A percentile compares a stretch with the other conserved stretches of the same genome.
Evolutionary conservation across 2,113 vertebrate genomes (phyloP).

Genomic region (Pelusios castaneus): DNA sequence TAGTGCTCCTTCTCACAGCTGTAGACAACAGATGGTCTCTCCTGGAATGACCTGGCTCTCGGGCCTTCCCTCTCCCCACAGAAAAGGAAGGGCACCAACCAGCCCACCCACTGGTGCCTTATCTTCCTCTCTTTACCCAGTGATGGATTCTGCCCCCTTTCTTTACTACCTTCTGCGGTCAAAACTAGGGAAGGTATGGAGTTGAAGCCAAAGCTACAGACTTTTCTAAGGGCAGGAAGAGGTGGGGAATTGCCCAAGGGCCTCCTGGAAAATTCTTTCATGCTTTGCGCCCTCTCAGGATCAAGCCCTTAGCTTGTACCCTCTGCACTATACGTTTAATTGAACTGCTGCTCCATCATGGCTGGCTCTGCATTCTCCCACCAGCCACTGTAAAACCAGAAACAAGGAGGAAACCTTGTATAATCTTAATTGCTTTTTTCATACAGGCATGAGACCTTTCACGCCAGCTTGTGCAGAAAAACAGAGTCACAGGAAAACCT

Average conservation of each 20-base stretch:
- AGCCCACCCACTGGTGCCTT: no score
- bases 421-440: neutral
- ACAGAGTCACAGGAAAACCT: neutral
- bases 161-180: no score
- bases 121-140: no score
- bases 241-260: no score
- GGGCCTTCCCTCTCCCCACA: no score
- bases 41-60: no score
- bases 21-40: no score
- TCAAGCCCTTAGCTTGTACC: neutral
- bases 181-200: no score
- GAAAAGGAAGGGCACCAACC: no score
- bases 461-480: neutral
- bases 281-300: neutral
- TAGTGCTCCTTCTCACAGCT: no score
- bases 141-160: no score
- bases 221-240: accelerated
- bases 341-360: neutral
- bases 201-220: neutral
- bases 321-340: neutral
- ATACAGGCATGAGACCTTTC: neutral
- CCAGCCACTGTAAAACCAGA: neutral
- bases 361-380: neutral
- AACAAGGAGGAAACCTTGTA: neutral
- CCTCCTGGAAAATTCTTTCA: accelerated